Conservation (phyloP, 2,888 invertebrate species). For the Auanema sp. region DNA sequence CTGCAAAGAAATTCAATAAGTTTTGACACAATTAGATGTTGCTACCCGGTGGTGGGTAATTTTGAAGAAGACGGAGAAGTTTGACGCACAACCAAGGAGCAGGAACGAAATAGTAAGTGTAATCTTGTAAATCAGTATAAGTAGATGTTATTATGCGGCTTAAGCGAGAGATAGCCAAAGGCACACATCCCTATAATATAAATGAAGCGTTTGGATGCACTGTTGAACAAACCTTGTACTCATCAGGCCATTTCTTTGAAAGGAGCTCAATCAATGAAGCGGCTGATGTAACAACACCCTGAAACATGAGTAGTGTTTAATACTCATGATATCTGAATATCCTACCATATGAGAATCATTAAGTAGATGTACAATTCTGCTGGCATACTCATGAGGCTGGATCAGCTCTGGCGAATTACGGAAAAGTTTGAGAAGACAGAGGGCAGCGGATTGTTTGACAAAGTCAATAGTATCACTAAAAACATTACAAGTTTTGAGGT, state of each 20-base stretch:
- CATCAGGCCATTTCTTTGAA: conserved; percentile 97
- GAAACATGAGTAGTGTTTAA: conserved; percentile 19
- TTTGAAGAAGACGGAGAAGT: conserved; percentile 88
- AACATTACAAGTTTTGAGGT: conserved; percentile 17
- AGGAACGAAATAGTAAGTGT: conserved; percentile 99
- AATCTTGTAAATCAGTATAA: conserved; percentile 96
- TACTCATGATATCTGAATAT: background rate
- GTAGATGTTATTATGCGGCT: conserved; percentile 92
- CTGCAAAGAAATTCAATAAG: conserved; percentile 63
- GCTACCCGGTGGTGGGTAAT: conserved; percentile 90
- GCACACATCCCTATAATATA: conserved; percentile 93
- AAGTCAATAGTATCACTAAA: conserved; percentile 95
- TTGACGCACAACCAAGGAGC: conserved; percentile 99
- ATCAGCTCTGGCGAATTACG: conserved; percentile 94
- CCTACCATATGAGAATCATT: conserved; percentile 92
- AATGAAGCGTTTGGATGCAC: no score
- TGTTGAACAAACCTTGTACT: conserved; percentile 76
- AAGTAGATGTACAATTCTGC: conserved; percentile 92
- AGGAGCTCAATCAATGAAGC: conserved; percentile 95
- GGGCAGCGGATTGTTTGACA: conserved; percentile 97
- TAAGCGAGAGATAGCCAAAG: conserved; percentile 91
- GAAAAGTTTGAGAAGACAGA: conserved; percentile 89
- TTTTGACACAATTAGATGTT: background rate
- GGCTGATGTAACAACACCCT: conserved; percentile 96
- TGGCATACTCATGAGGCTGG: conserved; percentile 93